These are phyloP conservation scores for Mus caroli DNA, from an alignment of 2,797 vertebrate species.

Conservation along the genomic window DNA sequence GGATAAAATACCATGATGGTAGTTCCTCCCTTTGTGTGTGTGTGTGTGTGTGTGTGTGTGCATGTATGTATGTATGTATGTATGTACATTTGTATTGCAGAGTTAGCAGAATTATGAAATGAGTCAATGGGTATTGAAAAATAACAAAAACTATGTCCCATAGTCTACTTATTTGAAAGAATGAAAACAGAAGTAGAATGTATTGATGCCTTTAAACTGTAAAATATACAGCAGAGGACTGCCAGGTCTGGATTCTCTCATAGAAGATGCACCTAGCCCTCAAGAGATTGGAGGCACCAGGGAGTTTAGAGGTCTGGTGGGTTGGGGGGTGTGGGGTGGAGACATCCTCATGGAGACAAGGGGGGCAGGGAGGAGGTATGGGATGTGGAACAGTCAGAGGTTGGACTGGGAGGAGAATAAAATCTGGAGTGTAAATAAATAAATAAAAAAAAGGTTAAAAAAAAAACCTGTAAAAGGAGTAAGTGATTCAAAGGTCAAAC, in stretches of 20 bases:
- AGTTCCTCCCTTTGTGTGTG: background rate
- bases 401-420: no score
- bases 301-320: no score
- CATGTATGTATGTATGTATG: background rate
- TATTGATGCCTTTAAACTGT: constrained; percentile 27
- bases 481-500: constrained; percentile 70
- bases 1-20: background rate
- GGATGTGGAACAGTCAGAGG: no score
- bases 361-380: no score
- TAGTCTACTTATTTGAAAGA: constrained; percentile 1
- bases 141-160: background rate
- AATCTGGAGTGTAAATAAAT: no score
- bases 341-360: no score
- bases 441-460: no score
- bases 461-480: constrained; percentile 40
- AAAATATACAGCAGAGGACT: background rate
- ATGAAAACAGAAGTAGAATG: constrained; percentile 10
- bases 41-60: background rate
- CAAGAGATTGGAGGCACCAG: no score
- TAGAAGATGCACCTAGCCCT: no score
- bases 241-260: no score
- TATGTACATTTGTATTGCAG: background rate
- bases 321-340: no score
- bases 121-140: background rate
- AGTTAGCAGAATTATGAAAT: background rate